A percentile compares a stretch with the other conserved stretches of the same genome.
Evolutionary conservation across 2,113 vertebrate species (phyloP).

Genomic region (Brienomyrus brachyistius): DNA sequence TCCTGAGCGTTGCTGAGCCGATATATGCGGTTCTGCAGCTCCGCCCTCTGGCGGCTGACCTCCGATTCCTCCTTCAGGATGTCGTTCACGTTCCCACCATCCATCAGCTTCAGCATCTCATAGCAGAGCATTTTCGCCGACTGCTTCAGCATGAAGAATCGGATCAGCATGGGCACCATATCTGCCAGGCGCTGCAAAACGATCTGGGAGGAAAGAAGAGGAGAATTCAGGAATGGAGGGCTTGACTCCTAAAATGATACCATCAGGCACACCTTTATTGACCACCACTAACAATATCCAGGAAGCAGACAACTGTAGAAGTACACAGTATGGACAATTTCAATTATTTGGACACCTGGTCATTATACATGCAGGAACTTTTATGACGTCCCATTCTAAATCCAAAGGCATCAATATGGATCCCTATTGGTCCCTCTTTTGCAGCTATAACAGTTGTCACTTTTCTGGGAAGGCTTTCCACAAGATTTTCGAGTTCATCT

Average conservation of each 20-base stretch:
- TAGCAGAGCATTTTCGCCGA: conserved; percentile 23
- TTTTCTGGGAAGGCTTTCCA: no score
- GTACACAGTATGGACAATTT: no score
- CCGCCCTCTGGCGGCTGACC: conserved; percentile 17
- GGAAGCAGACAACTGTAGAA: no score
- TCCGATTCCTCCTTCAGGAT: conserved; percentile 30
- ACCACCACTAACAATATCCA: not conserved
- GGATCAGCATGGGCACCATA: conserved; percentile 25
- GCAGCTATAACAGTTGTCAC: no score
- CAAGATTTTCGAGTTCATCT: no score
- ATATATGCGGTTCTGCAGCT: conserved; percentile 16
- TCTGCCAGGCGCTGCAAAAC: conserved; percentile 35
- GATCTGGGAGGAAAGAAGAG: conserved; percentile 22
- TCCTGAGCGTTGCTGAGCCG: conserved; percentile 23
- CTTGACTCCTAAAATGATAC: not conserved
- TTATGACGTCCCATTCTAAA: no score
- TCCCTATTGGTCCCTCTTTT: no score
- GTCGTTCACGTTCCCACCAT: conserved; percentile 20
- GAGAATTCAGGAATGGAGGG: not conserved
- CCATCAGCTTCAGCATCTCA: conserved; percentile 34
- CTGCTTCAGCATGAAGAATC: conserved; percentile 33
- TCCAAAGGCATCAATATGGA: no score
- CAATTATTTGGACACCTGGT: no score
- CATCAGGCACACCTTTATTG: not conserved
- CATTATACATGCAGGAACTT: no score